Base-by-base conservation (phyloP, 30 jellyfish, hydroid and myxozoan genomes). In the Turritopsis rubra region DNA sequence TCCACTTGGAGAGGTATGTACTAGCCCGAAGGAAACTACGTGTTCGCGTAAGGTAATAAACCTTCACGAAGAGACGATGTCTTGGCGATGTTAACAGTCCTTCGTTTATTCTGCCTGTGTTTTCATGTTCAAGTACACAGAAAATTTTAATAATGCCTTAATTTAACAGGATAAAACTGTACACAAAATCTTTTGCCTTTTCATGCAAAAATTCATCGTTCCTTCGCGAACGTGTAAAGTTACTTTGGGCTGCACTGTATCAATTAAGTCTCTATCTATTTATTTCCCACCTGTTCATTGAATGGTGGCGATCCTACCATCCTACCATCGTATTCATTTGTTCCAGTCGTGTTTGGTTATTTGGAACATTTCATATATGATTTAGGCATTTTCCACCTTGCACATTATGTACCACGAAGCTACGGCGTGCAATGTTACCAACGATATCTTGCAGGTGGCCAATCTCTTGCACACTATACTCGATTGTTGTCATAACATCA, bases 341-440 rank as follows among this genome's bases (percentile, higher is more conserved):
- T 7, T 68, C 18, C 27, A 7, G 25, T n/a, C 53, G 21, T 72
- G 21, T n/a, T 20, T 20, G 21, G 73, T 18, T n/a, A 54, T 16
- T 54, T 54, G 18, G n/a, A 54, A n/a, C 72, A 17, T 52, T 23
- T 68, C 28, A 21, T 68, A 79, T 21, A 17, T 52, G n/a, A 28
- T 53, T 29, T 72, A 92, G 98, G 96, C 98, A 21, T 85, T 92
- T 66, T 84, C 88, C 85, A 92, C 98, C 26, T 82, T 92, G 8
- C 92, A 83, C 54, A 71, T 92, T 23, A 92, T 92, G 98, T 92
- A 92, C 81, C 91, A 87, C 72, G 98, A 92, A 74, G 98, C 98
- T 18, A 91, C 96, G 16, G 98, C 96, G 16, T 92, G 98, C 85
- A 92, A 87, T 66, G 96, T 92, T 25, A 91, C 84, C 29, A 90